Evolutionary conservation across 2,113 vertebrate species (phyloP).

Genomic region (Lates calcarifer): DNA sequence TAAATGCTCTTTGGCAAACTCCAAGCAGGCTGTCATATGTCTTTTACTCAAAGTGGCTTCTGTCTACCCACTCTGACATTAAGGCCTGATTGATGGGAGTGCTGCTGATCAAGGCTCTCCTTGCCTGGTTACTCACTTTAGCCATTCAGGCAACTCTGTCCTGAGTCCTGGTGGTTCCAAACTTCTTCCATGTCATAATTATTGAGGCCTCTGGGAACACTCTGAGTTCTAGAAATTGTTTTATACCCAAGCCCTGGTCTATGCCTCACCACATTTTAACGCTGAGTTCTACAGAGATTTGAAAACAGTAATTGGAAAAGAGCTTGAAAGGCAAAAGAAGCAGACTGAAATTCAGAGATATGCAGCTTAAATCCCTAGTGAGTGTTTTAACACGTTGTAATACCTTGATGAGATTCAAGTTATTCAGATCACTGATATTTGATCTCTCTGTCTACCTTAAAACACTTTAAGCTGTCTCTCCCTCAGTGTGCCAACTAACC

Average conservation of each 20-base stretch:
- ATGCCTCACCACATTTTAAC: too few species aligned
- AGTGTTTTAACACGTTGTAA: neutral
- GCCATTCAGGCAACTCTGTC: too few species aligned
- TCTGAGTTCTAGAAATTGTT: too few species aligned
- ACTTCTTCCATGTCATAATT: too few species aligned
- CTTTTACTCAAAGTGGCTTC: neutral
- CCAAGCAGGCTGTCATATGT: too few species aligned
- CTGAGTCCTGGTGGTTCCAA: too few species aligned
- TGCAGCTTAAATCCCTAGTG: neutral
- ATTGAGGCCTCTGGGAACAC: too few species aligned
- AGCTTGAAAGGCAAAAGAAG: slow-evolving; percentile 12
- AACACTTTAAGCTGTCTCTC: slow-evolving; percentile 16
- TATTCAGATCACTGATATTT: slow-evolving; percentile 26
- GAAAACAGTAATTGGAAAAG: neutral
- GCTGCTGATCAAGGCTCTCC: neutral
- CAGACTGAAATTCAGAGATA: slow-evolving; percentile 4
- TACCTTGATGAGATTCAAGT: slow-evolving; percentile 9
- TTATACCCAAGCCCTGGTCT: too few species aligned
- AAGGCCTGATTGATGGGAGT: neutral
- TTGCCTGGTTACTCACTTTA: too few species aligned
- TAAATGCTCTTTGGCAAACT: neutral
- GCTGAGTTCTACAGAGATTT: too few species aligned
- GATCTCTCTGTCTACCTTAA: slow-evolving; percentile 4
- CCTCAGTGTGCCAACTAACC: slow-evolving; percentile 9
- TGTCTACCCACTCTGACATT: neutral